Evolutionary conservation across 2,797 vertebrate species (phyloP).

Genomic region (Cirrhinus molitorella): DNA sequence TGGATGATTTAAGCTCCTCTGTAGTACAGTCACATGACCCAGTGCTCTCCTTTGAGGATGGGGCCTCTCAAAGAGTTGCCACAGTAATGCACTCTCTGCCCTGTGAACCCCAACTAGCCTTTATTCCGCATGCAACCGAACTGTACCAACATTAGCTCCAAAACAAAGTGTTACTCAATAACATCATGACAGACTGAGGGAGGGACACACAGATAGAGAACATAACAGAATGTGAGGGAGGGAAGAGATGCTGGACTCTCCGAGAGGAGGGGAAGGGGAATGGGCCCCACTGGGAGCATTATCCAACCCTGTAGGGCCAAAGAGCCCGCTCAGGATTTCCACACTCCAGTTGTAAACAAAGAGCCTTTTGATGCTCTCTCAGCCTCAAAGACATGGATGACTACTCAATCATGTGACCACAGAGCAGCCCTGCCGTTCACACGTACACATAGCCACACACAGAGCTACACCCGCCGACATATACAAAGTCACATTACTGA

Average conservation of each 20-base stretch:
- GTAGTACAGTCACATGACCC: slow-evolving; percentile 70
- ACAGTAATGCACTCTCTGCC: slow-evolving; percentile 67
- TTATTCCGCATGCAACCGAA: slow-evolving; percentile 39
- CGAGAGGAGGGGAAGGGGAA: slow-evolving; percentile 27
- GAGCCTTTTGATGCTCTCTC: slow-evolving; percentile 69
- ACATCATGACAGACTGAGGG: slow-evolving; percentile 34
- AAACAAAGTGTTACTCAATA: slow-evolving; percentile 50
- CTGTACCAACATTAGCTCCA: slow-evolving; percentile 42
- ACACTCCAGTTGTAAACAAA: slow-evolving; percentile 70
- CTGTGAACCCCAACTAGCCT: slow-evolving; percentile 61
- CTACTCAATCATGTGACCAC: slow-evolving; percentile 68
- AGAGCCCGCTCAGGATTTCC: slow-evolving; percentile 61
- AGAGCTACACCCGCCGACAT: not conserved
- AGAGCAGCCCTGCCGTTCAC: slow-evolving; percentile 20
- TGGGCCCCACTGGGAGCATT: slow-evolving; percentile 60
- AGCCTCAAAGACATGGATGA: slow-evolving; percentile 59
- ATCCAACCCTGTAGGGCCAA: slow-evolving; percentile 55
- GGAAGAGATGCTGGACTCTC: slow-evolving; percentile 49
- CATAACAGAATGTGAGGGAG: slow-evolving; percentile 34
- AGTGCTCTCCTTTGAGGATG: slow-evolving; percentile 62
- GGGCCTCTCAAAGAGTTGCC: slow-evolving; percentile 68
- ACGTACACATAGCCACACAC: slow-evolving; percentile 34
- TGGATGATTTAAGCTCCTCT: slow-evolving; percentile 66
- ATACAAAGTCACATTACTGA: slow-evolving; percentile 35
- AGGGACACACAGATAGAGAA: slow-evolving; percentile 36